phyloP scores from a whole-genome alignment of 2,888 invertebrate species.

The Habrosyne pyritoides region DNA sequence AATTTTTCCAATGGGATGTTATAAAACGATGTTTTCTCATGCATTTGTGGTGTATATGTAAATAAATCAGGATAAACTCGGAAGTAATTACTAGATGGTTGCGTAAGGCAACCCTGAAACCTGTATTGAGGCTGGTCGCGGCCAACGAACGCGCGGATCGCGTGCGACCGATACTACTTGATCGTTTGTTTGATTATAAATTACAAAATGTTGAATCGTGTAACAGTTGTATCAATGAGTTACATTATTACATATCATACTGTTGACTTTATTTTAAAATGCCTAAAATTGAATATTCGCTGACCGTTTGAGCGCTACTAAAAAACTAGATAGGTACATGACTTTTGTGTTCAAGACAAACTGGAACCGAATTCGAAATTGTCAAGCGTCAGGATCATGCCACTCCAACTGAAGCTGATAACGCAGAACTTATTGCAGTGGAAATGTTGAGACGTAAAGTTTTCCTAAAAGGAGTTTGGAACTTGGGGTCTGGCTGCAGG shows the following conservation, averaged over 20 bases:
- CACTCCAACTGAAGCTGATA: no score
- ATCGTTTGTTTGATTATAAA: conserved; percentile 34
- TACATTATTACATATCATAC: background rate
- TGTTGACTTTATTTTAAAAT: background rate
- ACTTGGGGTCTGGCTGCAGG: no score
- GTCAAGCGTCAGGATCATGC: no score
- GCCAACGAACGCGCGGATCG: conserved; percentile 56
- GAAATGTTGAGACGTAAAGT: no score
- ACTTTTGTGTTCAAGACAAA: no score
- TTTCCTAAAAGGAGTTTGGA: no score
- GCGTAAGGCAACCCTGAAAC: conserved; percentile 58
- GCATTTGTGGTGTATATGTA: conserved; percentile 35
- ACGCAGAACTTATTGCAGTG: no score
- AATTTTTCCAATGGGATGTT: conserved; percentile 14
- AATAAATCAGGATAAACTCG: conserved; percentile 53
- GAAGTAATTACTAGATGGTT: conserved; percentile 60
- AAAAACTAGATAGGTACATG: no score
- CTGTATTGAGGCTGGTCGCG: conserved; percentile 64
- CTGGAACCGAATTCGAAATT: no score
- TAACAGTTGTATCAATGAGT: conserved; percentile 13
- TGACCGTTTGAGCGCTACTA: no score
- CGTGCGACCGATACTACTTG: conserved; percentile 42
- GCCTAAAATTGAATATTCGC: no score
- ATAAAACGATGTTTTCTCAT: conserved; percentile 24
- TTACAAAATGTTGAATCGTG: conserved; percentile 19